A percentile compares a stretch with the other conserved stretches of the same genome.
These are phyloP conservation scores for Petroica traversi DNA, from an alignment of 2,113 vertebrate genomes.

Conservation along the genomic window DNA sequence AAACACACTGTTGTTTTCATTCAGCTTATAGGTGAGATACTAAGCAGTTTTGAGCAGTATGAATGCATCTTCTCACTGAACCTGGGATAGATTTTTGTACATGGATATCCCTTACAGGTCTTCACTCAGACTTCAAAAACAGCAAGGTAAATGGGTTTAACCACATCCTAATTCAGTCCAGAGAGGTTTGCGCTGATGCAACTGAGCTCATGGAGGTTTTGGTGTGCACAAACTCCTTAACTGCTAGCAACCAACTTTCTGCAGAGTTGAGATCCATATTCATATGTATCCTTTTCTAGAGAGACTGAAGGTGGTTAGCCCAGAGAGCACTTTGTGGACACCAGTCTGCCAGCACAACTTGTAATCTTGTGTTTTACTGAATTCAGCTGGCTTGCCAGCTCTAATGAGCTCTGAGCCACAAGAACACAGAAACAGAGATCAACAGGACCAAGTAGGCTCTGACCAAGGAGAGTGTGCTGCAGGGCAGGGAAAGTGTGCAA, in stretches of 20 bases:
- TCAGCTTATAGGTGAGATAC: neutral
- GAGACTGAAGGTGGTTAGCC: neutral
- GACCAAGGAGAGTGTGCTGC: rapidly evolving
- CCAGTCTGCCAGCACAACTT: rapidly evolving
- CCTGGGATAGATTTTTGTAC: neutral
- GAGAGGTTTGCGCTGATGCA: neutral
- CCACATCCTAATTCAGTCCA: neutral
- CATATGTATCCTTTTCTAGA: neutral
- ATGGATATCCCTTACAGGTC: neutral
- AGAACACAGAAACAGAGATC: neutral
- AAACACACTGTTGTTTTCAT: neutral
- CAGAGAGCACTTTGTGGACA: neutral
- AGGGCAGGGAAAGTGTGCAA: neutral
- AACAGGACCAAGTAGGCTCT: neutral
- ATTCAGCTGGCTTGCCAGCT: neutral
- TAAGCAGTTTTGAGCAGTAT: neutral
- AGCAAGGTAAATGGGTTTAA: neutral
- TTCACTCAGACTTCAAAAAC: neutral
- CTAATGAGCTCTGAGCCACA: neutral
- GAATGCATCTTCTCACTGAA: neutral
- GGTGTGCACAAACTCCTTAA: neutral
- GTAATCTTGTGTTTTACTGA: neutral
- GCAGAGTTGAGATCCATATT: neutral
- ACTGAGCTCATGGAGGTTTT: neutral
- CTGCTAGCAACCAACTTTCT: neutral